Conservation (phyloP, 2,113 vertebrate genomes). For the Gavialis gangeticus region DNA sequence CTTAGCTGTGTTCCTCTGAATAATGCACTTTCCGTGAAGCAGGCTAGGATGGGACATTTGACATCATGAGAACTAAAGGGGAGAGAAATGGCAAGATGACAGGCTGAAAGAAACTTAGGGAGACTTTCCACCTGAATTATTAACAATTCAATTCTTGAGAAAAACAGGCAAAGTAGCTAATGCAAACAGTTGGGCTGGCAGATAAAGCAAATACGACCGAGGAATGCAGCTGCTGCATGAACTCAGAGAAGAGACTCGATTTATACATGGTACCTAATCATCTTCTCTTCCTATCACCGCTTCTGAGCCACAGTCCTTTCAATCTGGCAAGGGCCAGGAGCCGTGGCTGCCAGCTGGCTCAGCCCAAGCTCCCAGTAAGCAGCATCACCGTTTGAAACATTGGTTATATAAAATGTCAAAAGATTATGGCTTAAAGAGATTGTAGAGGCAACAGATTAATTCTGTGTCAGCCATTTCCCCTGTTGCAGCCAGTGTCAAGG, state of each 20-base stretch:
- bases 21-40: background rate
- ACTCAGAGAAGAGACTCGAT: background rate
- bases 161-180: background rate
- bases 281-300: background rate
- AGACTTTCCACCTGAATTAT: background rate
- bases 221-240: background rate
- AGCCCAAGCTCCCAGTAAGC: background rate
- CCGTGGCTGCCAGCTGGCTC: background rate
- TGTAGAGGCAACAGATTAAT: background rate
- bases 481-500: background rate
- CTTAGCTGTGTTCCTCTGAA: background rate
- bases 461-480: slow-evolving; percentile 8
- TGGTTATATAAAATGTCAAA: background rate
- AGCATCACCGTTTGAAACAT: background rate
- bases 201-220: background rate
- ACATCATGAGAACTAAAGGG: background rate
- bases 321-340: background rate
- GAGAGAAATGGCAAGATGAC: background rate
- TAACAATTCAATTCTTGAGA: background rate
- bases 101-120: background rate
- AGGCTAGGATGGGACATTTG: background rate
- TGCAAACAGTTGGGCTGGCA: background rate
- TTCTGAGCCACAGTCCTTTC: background rate
- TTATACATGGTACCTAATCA: background rate
- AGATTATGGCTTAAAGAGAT: background rate